Base-by-base conservation (phyloP, 2,888 invertebrate species). In the Gandaritis pyraliata region DNA sequence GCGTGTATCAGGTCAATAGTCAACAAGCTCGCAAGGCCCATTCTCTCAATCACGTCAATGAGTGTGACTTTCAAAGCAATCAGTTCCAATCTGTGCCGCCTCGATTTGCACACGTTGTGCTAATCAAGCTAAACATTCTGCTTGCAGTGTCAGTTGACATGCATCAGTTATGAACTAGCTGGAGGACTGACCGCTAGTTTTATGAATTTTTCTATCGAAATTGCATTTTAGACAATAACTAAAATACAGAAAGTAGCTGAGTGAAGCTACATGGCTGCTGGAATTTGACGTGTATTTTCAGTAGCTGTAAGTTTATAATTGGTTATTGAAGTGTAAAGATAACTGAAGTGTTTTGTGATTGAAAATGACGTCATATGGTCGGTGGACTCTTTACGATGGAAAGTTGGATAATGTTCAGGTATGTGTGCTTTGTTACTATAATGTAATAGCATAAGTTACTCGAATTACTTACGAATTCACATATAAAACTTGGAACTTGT, bases 111-210 rank as follows among this genome's bases (percentile, higher is more conserved):
- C 84, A 88, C 85, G 87, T 86, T 83, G 83, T 82, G 89, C 88
- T 92, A 90, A 92, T 90, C 83, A 90, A 88, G 86, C 87, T 90
- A 90, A 90, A 90, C 81, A 85, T 82, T 81, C 76, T 83, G 77
- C 85, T 84, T 82, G 82, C 78, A 73, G 81, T 83, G 84, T 85
- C 84, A 81, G 50, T 50, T 58, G 50, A 46, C 53, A 58, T 54
- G 54, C 58, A 54, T 65, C 51, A 64, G 60, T 61, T 59, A 53
- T 48, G 49, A 52, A 23, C 43, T 49, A 41, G 38, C 64, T 33
- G 8, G 36, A 30, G 43, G 13, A 23, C 58, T 33, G 58, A 41
- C 45, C 33, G 58, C 58, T 53, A 46, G 58, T 54, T 47, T 45
- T 36, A 45, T 33, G 45, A 15, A 30, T 45, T 16, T 46, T 46